Evolutionary conservation across 2,113 vertebrate genomes (phyloP), one percentile per base, ranked within the genome.

Genomic region (Seriola rivoliana): DNA sequence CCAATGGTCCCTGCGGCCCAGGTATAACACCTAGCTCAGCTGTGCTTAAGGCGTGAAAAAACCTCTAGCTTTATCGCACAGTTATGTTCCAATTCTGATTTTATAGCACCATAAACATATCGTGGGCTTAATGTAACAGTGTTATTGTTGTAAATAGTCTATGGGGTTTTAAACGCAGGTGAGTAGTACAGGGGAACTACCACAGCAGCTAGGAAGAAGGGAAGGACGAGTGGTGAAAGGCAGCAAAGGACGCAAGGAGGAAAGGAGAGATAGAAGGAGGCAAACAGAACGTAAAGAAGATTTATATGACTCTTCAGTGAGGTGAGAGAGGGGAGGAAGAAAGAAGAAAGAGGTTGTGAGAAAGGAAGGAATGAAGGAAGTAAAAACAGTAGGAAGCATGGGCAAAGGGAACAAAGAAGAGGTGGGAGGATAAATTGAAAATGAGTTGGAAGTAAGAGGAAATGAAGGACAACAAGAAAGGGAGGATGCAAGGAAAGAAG

Each of bases 91-190:
- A 81, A 72, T 85, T 79, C 81, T 59, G 40, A 68, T 90, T 92
- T 93, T 90, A 90, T 80, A 4, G 82, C 55, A 40, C 64, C 86
- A 88, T 91, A 89, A 93, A 92, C 86, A 85, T 73, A 81, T 42
- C 2, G 63, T 1, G 6, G 42, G 46, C 29, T 52, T 72, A 79
- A 80, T 58, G 25, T 57, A 81, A 84, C 77, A 42, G 58, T 67
- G 62, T 57, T 77, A 72, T 84, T 80, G 70, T 67, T 86, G 59
- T 82, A 86, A 87, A 77, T 81, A 62, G 75, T 81, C 84, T 67
- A 40, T 73, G 71, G 77, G 88, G 85, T 85, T 90, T 88, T 88
- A 89, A 88, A 84, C 23, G 0, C 4, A 6, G 44, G 60, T 21
- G 34, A 64, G 66, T 36, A 25, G 46, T 13, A 68, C 4, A 38